These are phyloP conservation scores for Dasysyrphus albostriatus DNA, from an alignment of 2,888 invertebrate genomes.

Conservation along the genomic window DNA sequence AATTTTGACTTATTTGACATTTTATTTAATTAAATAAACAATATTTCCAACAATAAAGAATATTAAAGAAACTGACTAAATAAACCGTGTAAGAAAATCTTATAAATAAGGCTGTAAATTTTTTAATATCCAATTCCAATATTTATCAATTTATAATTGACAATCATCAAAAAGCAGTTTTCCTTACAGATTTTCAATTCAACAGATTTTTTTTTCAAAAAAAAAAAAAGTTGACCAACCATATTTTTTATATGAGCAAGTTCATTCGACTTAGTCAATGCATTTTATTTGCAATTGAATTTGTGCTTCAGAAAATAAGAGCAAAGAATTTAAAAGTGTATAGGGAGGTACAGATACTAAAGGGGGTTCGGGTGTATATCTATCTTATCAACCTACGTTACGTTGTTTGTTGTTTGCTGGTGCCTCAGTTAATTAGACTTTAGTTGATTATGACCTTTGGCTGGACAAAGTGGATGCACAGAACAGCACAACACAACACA, in stretches of 20 bases:
- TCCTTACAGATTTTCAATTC: too few relatives aligned
- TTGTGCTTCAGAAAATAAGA: constrained; percentile 34
- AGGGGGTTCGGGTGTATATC: background rate
- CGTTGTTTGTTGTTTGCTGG: constrained; percentile 17
- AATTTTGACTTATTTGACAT: too few relatives aligned
- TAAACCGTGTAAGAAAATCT: too few relatives aligned
- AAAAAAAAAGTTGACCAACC: too few relatives aligned
- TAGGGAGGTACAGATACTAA: background rate
- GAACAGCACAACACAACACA: background rate
- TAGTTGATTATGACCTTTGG: constrained; percentile 67
- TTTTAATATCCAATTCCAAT: too few relatives aligned
- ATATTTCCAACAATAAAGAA: too few relatives aligned
- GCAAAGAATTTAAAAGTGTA: constrained; percentile 29
- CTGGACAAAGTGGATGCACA: constrained; percentile 41
- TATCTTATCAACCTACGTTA: constrained; percentile 24
- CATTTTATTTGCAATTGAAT: constrained; percentile 21
- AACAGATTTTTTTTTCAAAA: too few relatives aligned
- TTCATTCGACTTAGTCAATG: background rate
- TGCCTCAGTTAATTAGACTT: constrained; percentile 59
- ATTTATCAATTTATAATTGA: too few relatives aligned
- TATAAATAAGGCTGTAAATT: too few relatives aligned
- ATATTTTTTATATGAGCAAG: background rate
- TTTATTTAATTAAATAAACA: too few relatives aligned
- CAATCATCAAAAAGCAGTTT: too few relatives aligned
- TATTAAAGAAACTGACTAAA: too few relatives aligned